Percentiles rank a stretch among this genome's conserved stretches.
Conservation (phyloP, 2,113 vertebrate genomes). For the Pomatostomus ruficeps region DNA sequence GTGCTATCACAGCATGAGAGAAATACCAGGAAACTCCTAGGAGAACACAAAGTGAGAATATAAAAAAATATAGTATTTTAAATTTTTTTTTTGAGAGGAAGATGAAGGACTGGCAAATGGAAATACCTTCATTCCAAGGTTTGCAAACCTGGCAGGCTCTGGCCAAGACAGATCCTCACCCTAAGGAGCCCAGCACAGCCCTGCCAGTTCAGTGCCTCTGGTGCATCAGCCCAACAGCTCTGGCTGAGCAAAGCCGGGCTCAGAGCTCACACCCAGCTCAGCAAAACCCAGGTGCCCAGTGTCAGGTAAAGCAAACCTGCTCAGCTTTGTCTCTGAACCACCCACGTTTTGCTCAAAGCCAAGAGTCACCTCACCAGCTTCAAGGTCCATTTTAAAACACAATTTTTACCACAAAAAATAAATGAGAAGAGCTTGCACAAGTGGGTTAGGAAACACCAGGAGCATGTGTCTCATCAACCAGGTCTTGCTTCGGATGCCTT, state of each 20-base stretch:
- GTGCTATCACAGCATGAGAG: not conserved
- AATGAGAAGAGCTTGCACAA: not conserved
- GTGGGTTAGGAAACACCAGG: conserved; percentile 18
- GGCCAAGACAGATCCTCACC: not conserved
- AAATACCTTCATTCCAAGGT: not conserved
- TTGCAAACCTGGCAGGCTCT: not conserved
- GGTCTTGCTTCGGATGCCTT: conserved; percentile 11
- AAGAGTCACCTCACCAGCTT: not conserved
- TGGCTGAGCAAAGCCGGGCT: not conserved
- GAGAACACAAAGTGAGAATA: not conserved
- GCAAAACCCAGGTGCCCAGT: not conserved
- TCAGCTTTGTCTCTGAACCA: not conserved
- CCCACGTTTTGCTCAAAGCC: not conserved
- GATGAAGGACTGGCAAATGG: not conserved
- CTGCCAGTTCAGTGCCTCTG: not conserved
- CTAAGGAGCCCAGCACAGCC: not conserved
- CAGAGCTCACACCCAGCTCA: not conserved
- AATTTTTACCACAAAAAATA: not conserved
- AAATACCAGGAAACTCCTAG: not conserved
- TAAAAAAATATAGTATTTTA: not conserved
- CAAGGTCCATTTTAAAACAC: not conserved
- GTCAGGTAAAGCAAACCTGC: not conserved
- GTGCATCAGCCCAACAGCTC: not conserved
- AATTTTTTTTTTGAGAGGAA: not conserved
- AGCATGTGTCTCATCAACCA: conserved; percentile 12